These are phyloP conservation scores for Lasiurus cinereus DNA, from an alignment of 2,113 vertebrate genomes.

Conservation along the genomic window DNA sequence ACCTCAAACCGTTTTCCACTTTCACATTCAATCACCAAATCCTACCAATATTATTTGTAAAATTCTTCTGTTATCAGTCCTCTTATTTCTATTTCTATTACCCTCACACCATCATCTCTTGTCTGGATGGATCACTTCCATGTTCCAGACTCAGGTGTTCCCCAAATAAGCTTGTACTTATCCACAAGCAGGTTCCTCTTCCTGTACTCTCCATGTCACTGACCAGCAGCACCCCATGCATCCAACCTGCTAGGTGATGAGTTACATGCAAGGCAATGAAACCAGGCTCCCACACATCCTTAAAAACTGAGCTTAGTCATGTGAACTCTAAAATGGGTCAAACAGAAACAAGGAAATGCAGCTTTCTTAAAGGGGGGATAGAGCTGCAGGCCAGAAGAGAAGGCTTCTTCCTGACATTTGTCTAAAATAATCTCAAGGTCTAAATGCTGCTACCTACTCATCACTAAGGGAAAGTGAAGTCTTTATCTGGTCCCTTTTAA, in stretches of 20 bases:
- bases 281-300: neutral
- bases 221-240: neutral
- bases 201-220: neutral
- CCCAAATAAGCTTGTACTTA: neutral
- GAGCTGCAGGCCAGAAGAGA: neutral
- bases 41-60: neutral
- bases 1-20: neutral
- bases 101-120: neutral
- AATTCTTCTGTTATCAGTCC: neutral
- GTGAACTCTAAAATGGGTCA: neutral
- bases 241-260: neutral
- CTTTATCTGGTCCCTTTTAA: neutral
- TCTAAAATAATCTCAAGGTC: constrained; percentile 40
- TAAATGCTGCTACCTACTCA: neutral
- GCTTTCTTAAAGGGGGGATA: neutral
- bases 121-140: neutral
- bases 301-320: neutral
- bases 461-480: neutral
- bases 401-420: neutral
- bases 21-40: neutral
- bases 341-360: neutral
- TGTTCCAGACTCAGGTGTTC: neutral
- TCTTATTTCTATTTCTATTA: neutral
- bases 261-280: neutral
- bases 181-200: neutral